Evolutionary conservation across 1,140 invertebrate species (phyloP).

Genomic region (Drosophila varians): DNA sequence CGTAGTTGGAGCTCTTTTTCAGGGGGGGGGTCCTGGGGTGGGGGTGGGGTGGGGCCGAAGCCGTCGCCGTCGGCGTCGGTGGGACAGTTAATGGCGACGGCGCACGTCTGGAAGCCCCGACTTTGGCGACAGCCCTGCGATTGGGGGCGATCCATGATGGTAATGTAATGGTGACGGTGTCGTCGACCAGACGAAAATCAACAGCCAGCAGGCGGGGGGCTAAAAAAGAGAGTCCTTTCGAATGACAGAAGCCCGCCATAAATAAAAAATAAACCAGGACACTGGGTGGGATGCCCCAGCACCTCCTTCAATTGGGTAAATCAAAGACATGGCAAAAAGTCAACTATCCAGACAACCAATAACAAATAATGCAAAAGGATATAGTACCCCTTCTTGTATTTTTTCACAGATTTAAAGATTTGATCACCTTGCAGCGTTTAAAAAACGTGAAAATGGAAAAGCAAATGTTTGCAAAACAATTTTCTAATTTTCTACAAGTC

Average conservation of each 20-base stretch:
- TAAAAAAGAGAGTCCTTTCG: constrained; percentile 5
- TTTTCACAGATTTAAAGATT: too few relatives aligned
- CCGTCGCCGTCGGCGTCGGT: constrained; percentile 38
- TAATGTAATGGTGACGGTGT: constrained; percentile 47
- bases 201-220: constrained; percentile 6
- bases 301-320: constrained; percentile 20
- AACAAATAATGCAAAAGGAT: constrained; percentile 15
- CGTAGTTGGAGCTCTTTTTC: background rate
- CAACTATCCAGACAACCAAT: constrained; percentile 38
- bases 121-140: constrained; percentile 22
- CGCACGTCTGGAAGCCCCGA: constrained; percentile 58
- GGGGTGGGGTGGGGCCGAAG: constrained; percentile 19
- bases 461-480: too few relatives aligned
- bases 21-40: background rate
- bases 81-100: constrained; percentile 66
- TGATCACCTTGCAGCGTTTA: background rate
- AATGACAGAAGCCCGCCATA: constrained; percentile 14
- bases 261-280: background rate
- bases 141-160: constrained; percentile 28
- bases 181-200: constrained; percentile 66
- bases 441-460: background rate
- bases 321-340: constrained; percentile 27
- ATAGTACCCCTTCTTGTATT: background rate
- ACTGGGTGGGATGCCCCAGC: background rate
- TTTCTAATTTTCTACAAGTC: too few relatives aligned